A percentile compares a stretch with the other conserved stretches of the same genome.
These are phyloP conservation scores for Microplitis mediator DNA, from an alignment of 1,140 invertebrate genomes.

Conservation along the genomic window DNA sequence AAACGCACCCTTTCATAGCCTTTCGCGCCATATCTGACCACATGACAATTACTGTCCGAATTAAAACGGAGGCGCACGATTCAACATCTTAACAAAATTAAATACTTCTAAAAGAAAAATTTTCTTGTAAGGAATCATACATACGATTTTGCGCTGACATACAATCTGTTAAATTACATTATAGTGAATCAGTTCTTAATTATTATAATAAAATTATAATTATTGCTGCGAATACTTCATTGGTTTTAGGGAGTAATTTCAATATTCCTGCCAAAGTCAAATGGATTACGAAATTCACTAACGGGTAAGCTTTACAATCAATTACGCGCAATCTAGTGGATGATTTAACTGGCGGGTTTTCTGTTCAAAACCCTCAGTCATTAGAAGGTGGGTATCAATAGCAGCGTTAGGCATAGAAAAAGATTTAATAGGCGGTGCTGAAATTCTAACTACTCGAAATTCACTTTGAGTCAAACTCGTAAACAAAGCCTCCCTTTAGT, in stretches of 20 bases:
- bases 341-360: slow-evolving; percentile 5
- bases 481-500: too few relatives aligned
- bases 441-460: not conserved
- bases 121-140: slow-evolving; percentile 1
- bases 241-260: slow-evolving; percentile 11
- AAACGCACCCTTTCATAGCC: too few relatives aligned
- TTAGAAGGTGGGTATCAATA: slow-evolving; percentile 16
- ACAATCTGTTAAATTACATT: slow-evolving; percentile 8
- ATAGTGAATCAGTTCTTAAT: slow-evolving; percentile 1
- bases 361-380: slow-evolving; percentile 9
- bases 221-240: not conserved
- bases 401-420: not conserved
- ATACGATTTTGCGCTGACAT: slow-evolving; percentile 3
- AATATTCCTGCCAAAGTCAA: not conserved
- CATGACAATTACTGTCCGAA: too few relatives aligned
- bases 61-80: too few relatives aligned
- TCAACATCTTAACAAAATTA: too few relatives aligned
- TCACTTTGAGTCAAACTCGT: not conserved
- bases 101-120: slow-evolving; percentile 18
- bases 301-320: slow-evolving; percentile 4
- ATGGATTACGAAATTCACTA: not conserved
- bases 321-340: slow-evolving; percentile 4
- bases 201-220: slow-evolving; percentile 11
- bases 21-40: too few relatives aligned
- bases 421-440: not conserved